Evolutionary conservation across 2,113 vertebrate genomes (phyloP).

Genomic region (Pseudolaguvia tuberculata): DNA sequence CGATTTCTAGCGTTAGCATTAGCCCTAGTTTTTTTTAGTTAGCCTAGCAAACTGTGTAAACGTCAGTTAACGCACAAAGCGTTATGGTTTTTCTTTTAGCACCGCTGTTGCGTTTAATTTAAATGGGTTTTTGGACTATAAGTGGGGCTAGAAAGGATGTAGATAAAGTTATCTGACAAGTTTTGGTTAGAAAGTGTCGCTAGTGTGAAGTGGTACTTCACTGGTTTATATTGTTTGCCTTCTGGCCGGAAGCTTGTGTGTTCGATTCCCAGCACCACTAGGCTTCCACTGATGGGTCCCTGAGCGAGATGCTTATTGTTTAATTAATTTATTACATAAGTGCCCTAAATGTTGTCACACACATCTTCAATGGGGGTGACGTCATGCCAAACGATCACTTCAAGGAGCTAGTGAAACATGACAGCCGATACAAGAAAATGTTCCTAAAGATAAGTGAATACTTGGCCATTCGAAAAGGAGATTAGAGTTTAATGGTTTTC

Average conservation of each 20-base stretch:
- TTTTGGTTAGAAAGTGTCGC: neutral
- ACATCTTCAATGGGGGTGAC: neutral
- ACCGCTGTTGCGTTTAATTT: too few species aligned
- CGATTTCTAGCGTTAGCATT: constrained; percentile 21
- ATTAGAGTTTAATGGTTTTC: neutral
- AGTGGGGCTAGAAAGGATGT: neutral
- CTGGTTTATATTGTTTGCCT: too few species aligned
- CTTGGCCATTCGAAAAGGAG: neutral
- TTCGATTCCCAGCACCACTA: too few species aligned
- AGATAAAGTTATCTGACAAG: neutral
- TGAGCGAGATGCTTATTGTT: too few species aligned
- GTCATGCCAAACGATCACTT: neutral
- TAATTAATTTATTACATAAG: too few species aligned
- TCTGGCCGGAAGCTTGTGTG: too few species aligned
- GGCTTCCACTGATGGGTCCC: too few species aligned
- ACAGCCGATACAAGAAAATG: neutral
- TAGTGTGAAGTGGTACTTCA: neutral
- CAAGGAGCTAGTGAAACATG: neutral
- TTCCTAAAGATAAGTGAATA: neutral
- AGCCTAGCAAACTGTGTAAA: neutral
- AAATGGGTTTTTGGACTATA: too few species aligned
- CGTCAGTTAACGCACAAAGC: constrained; percentile 16
- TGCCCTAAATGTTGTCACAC: too few species aligned
- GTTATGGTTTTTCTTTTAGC: neutral
- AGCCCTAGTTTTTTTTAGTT: neutral